These are phyloP conservation scores for Sebastes itinus DNA, from an alignment of 2,797 vertebrate genomes.

Conservation along the genomic window DNA sequence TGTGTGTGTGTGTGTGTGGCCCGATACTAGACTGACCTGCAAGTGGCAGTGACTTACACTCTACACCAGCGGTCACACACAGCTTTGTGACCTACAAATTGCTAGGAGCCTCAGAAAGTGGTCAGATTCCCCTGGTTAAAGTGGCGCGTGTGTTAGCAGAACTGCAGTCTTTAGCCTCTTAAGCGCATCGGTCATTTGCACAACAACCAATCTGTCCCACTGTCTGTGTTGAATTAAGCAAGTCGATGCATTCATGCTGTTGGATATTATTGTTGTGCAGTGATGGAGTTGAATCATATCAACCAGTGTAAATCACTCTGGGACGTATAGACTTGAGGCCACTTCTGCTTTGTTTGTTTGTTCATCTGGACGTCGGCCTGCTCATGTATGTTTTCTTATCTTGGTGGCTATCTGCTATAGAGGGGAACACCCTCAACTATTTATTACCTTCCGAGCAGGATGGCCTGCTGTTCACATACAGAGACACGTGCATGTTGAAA, in stretches of 20 bases:
- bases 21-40: constrained; percentile 52
- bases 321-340: constrained; percentile 5
- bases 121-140: constrained; percentile 71
- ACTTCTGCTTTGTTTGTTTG: constrained; percentile 27
- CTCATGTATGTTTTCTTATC: constrained; percentile 49
- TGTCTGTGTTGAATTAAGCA: constrained; percentile 10
- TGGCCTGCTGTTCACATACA: background rate
- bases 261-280: background rate
- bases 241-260: background rate
- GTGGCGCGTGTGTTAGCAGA: constrained; percentile 16
- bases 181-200: constrained; percentile 9
- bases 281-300: background rate
- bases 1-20: constrained; percentile 38
- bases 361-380: constrained; percentile 32
- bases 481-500: background rate
- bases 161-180: constrained; percentile 28
- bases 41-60: constrained; percentile 68
- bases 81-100: constrained; percentile 81
- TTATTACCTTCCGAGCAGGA: constrained; percentile 48
- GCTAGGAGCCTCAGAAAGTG: constrained; percentile 73
- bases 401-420: constrained; percentile 41
- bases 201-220: background rate
- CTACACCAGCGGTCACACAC: constrained; percentile 74
- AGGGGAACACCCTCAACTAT: constrained; percentile 56
- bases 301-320: background rate